Base-by-base conservation (phyloP, 2,888 invertebrate species). In the Minunthozetes semirufus region DNA sequence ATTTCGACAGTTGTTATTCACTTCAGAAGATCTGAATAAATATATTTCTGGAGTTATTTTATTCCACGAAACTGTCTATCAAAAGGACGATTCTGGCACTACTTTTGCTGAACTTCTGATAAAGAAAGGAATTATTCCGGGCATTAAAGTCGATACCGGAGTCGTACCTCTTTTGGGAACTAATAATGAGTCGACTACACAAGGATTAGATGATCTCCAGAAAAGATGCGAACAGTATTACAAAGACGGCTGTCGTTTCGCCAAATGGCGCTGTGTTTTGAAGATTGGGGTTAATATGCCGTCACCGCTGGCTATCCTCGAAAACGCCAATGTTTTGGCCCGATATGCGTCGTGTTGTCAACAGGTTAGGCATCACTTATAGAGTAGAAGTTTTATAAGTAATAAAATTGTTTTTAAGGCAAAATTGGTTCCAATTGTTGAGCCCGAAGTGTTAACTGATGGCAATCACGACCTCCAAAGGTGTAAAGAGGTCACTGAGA, bases 31-130 rank as follows among this genome's bases (percentile, higher is more conserved):
- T 17, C 81, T 90, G 78, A 86, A 88, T 25, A 68, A 76, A 11
- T 78, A 93, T 86, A 90, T 98, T 83, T 95, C 95, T 75, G 99
- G 98, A 53, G 98, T 99, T 75, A 99, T 99, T 83, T 87, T 99
- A 80, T 99, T 93, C 88, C 94, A 99, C 85, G 99, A 99, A 86
- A 98, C 99, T 4, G 87, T 99, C 77, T 95, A 97, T 87, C 99
- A 99, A 87, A 95, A 94, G 85, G 87, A 92, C 73, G 93, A 93
- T 78, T 91, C 94, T 82, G 90, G 88, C 87, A 90, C 90, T 1
- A 90, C 92, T 4, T 90, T 96, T 84, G 89, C 92, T 42, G 87
- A 93, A 77, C 83, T 95, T 75, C 84, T 96, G 82, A 90, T 91
- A 85, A 89, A 93, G 83, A 88, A 89, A 77, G 91, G 92, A 79